Base-by-base conservation (phyloP, 2,113 vertebrate species). In the Haliaeetus leucogaster region DNA sequence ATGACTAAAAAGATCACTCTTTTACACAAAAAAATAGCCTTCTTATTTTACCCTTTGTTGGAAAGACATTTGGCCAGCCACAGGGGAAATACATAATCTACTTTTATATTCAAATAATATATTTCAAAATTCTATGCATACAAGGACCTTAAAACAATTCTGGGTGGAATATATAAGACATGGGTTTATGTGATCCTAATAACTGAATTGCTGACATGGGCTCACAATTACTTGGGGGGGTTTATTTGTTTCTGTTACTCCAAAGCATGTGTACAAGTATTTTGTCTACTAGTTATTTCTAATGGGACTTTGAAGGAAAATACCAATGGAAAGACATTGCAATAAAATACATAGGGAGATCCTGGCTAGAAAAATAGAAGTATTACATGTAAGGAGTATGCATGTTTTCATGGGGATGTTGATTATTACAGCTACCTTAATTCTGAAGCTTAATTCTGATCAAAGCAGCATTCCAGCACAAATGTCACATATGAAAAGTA, bases 1-100 rank as follows among this genome's bases (percentile, higher is more conserved):
- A 97, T 98, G 97, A 98, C 98, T 98, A 98, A 98, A 98, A 98
- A 98, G 98, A 98, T 98, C 98, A 98, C 98, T 98, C 98, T 98
- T 98, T 98, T 98, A 98, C 97, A 98, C 97, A 98, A 97, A 98
- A 98, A 98, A 98, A 98, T 98, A 98, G 97, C 97, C 97, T 98
- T 98, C 97, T 98, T 98, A 98, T 98, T 98, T 98, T 98, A 98
- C 97, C 97, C 98, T 98, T 98, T 98, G 98, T 98, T 98, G 97
- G 97, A 98, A 98, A 98, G 98, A 98, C 98, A 98, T 98, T 98
- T 98, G 98, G 98, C 96, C 97, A 98, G 98, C 97, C 98, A 98
- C 98, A 98, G 96, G 98, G 98, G 98, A 98, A 98, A 98, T 98
- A 98, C 97, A 98, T 98, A 98, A 98, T 98, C 98, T 98, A 98